phyloP scores from a whole-genome alignment of 1,140 invertebrate genomes.

The Lasioglossum albipes region DNA sequence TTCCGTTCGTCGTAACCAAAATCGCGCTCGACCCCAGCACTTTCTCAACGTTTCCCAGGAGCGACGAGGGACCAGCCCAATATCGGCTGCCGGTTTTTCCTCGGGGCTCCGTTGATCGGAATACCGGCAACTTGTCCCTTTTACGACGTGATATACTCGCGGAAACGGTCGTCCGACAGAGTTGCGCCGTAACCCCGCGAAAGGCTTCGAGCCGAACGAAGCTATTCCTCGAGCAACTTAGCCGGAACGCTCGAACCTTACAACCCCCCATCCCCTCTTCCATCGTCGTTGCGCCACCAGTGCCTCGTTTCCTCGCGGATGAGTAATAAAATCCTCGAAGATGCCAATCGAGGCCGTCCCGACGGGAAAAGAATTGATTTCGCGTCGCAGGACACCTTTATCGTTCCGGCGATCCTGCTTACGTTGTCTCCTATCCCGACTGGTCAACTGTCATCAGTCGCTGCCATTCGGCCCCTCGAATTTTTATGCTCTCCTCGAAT shows the following conservation, averaged over 20 bases:
- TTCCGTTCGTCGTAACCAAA: too few species aligned
- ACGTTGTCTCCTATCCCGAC: neutral
- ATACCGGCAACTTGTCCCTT: slow-evolving; percentile 45
- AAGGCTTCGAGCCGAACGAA: slow-evolving; percentile 11
- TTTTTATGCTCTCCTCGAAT: neutral
- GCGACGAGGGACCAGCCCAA: neutral
- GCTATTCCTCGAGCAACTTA: slow-evolving; percentile 26
- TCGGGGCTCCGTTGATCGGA: neutral
- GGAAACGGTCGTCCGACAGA: slow-evolving; percentile 40
- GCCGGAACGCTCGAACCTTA: neutral
- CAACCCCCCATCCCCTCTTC: neutral
- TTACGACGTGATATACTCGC: slow-evolving; percentile 53
- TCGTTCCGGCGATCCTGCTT: neutral
- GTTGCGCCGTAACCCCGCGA: slow-evolving; percentile 45
- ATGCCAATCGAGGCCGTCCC: slow-evolving; percentile 3
- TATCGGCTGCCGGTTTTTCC: neutral
- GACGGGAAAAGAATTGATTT: slow-evolving; percentile 39
- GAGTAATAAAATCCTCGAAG: slow-evolving; percentile 22
- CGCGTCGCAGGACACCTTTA: slow-evolving; percentile 2
- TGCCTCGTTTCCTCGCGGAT: slow-evolving; percentile 14
- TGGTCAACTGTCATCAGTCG: neutral
- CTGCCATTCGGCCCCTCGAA: neutral
- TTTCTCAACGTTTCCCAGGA: too few species aligned
- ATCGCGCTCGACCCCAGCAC: too few species aligned
- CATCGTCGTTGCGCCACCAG: neutral